phyloP scores from a whole-genome alignment of 2,888 invertebrate genomes.

The Drosophila ezoana region DNA sequence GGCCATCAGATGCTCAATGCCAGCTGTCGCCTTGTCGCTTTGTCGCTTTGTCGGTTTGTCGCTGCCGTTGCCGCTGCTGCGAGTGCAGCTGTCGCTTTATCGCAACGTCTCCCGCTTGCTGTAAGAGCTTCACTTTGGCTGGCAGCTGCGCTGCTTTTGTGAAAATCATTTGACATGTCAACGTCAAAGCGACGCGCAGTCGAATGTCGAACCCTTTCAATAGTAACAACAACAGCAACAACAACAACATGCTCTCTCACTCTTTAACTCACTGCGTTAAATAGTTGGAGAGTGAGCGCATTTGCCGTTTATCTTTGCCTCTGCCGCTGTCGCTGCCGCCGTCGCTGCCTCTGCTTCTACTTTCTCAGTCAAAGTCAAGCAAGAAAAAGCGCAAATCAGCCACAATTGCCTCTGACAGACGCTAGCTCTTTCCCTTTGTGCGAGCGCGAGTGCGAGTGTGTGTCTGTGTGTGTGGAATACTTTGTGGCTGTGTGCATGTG shows the following conservation, averaged over 20 bases:
- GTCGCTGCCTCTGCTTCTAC: slow-evolving; percentile 1
- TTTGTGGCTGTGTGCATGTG: slow-evolving; percentile 36
- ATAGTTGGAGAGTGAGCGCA: slow-evolving; percentile 2
- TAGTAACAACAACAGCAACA: slow-evolving; percentile 1
- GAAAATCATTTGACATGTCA: slow-evolving; percentile 71
- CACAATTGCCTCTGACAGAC: slow-evolving; percentile 77
- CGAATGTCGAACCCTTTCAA: slow-evolving; percentile 35
- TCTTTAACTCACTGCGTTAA: not conserved
- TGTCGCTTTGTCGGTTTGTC: not conserved
- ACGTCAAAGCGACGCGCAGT: slow-evolving; percentile 43
- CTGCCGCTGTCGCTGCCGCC: not conserved
- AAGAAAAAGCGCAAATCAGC: slow-evolving; percentile 77
- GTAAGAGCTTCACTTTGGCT: slow-evolving; percentile 14
- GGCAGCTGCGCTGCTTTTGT: slow-evolving; percentile 25
- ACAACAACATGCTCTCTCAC: not conserved
- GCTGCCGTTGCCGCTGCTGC: not conserved
- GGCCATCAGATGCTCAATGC: slow-evolving; percentile 12
- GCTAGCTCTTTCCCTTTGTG: slow-evolving; percentile 54
- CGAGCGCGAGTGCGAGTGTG: slow-evolving; percentile 8
- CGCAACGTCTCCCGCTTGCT: slow-evolving; percentile 12
- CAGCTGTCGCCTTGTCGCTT: slow-evolving; percentile 1
- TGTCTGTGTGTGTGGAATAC: slow-evolving; percentile 36
- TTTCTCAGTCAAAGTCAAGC: slow-evolving; percentile 38
- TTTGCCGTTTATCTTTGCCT: slow-evolving; percentile 60
- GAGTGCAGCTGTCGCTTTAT: slow-evolving; percentile 10